Conservation (phyloP, 2,113 vertebrate species). For the Holacanthus passer region DNA sequence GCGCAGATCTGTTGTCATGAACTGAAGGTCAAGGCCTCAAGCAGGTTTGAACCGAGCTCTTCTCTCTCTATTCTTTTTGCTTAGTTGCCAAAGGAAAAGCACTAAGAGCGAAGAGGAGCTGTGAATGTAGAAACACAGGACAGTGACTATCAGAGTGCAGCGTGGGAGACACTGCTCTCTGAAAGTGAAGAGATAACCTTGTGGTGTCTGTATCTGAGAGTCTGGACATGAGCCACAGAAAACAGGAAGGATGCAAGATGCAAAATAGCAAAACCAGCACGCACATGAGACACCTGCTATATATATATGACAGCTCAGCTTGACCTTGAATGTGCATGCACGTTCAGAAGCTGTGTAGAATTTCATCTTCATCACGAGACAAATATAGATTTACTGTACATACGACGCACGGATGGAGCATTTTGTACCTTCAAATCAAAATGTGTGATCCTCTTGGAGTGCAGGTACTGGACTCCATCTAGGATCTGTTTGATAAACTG, state of each 20-base stretch:
- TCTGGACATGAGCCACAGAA: slow-evolving; percentile 49
- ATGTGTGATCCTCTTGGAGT: slow-evolving; percentile 93
- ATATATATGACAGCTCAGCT: neutral
- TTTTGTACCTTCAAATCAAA: slow-evolving; percentile 96
- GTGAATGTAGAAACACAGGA: slow-evolving; percentile 55
- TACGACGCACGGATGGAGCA: neutral
- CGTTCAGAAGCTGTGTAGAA: neutral
- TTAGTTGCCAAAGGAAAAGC: slow-evolving; percentile 7
- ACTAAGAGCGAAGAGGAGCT: neutral
- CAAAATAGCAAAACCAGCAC: slow-evolving; percentile 7
- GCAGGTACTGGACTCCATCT: slow-evolving; percentile 94
- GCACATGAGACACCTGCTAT: slow-evolving; percentile 32
- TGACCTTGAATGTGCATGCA: neutral
- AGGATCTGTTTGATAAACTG: slow-evolving; percentile 98
- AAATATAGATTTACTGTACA: neutral
- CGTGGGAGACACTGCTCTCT: slow-evolving; percentile 46
- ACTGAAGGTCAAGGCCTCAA: slow-evolving; percentile 10
- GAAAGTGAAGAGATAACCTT: slow-evolving; percentile 63
- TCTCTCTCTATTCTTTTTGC: neutral
- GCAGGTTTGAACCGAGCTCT: neutral
- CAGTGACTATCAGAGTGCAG: slow-evolving; percentile 51
- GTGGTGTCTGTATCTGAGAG: slow-evolving; percentile 52
- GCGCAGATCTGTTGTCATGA: neutral
- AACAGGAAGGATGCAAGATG: slow-evolving; percentile 70
- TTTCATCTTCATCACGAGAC: neutral